Evolutionary conservation across 37 sponge, comb jelly and placozoan genomes (phyloP), one percentile per base, ranked within the genome.

Genomic region (Amphimedon queenslandica): DNA sequence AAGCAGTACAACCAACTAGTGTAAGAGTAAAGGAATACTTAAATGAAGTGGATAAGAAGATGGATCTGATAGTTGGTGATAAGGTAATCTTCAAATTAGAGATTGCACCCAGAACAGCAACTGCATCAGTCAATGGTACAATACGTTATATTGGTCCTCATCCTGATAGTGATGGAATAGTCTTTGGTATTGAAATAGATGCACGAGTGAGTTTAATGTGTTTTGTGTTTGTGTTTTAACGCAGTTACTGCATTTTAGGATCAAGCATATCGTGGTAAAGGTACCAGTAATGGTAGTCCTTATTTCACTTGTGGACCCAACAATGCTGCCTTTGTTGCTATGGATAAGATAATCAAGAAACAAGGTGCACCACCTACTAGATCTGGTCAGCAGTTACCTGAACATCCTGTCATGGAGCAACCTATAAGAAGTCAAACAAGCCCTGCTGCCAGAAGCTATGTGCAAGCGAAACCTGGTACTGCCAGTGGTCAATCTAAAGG

Each of bases 181-280:
- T 83, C 28, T 84, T 84, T 42, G 89, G 89, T 53, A 69, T 88
- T 28, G 89, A 88, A 79, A 41, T 88, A 53, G 84, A 82, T 8
- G 53, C 13, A 18, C 13, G 53, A 47, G 13, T 47, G 53, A 18
- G 53, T 47, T 47, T 47, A 47, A 66, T 75, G 66, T 55, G 11
- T 4, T 5, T 1, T 33, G 10, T 20, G 31, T 29, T n/a, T 74
- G 38, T 37, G 4, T 4, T 60, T 28, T 33, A 25, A 21, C 18
- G 5, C 18, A 35, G 13, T 40, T 70, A 23, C 2, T 41, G 21
- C 24, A 60, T 57, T 63, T 10, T 64, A 90, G 90, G 87, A 90
- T 51, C 74, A 76, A 69, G 76, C 70, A 0, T 74, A 70, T 1
- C 74, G 85, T 69, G 33, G 77, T 57, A 82, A 84, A 80, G 90